Evolutionary conservation across 2,888 invertebrate genomes (phyloP).

Genomic region (Clepsis dumicolana): DNA sequence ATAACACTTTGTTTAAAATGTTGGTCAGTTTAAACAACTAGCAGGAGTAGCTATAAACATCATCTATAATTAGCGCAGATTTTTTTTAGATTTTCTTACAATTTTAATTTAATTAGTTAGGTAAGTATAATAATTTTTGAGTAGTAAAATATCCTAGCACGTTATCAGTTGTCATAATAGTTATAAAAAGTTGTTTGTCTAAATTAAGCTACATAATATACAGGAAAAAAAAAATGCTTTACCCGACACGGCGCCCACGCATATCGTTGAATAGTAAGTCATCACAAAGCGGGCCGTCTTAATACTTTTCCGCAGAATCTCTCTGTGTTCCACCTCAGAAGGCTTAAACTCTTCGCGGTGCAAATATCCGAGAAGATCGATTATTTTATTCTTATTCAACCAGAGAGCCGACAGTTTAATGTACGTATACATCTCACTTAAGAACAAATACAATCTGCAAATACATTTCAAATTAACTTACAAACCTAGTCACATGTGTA

Average conservation of each 20-base stretch:
- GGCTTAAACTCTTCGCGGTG: constrained; percentile 75
- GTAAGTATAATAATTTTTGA: no score
- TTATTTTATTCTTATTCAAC: constrained; percentile 74
- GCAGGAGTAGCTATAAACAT: not conserved
- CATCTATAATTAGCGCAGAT: no score
- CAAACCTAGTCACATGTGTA: not conserved
- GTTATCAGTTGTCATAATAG: no score
- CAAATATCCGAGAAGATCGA: constrained; percentile 70
- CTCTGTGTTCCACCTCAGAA: constrained; percentile 70
- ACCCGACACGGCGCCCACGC: constrained; percentile 81
- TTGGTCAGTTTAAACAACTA: not conserved
- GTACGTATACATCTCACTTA: constrained; percentile 83
- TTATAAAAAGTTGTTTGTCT: not conserved
- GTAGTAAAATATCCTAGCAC: no score
- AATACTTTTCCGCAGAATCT: constrained; percentile 72
- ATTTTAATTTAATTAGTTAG: no score
- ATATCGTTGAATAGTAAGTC: constrained; percentile 78
- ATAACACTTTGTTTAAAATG: not conserved
- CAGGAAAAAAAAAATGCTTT: constrained; percentile 31
- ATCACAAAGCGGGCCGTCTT: constrained; percentile 74
- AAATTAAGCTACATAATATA: not conserved
- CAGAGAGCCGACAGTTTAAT: constrained; percentile 80
- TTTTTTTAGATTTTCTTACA: no score
- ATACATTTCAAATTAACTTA: constrained; percentile 17
- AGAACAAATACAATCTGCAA: constrained; percentile 79